Conservation (phyloP, 1,140 invertebrate species). For the Lepidurus packardi region DNA sequence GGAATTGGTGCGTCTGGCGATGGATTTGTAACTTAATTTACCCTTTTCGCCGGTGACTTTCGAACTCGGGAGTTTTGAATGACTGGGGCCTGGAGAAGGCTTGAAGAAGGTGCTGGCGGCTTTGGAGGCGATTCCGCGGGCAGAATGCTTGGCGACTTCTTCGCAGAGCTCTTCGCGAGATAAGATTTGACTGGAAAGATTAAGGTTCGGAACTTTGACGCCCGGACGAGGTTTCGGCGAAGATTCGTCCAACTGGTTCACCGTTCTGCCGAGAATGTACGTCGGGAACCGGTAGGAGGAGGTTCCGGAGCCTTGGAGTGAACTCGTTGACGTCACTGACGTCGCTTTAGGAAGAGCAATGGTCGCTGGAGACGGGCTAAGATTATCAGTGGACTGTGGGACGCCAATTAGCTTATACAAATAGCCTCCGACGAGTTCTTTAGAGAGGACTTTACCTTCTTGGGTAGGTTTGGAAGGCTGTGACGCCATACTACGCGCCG, state of each 20-base stretch:
- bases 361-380: background rate
- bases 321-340: background rate
- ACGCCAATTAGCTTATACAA: background rate
- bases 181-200: background rate
- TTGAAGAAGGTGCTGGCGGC: background rate
- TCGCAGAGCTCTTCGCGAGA: conserved; percentile 8
- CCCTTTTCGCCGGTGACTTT: too few relatives aligned
- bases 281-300: background rate
- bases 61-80: too few relatives aligned
- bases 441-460: background rate
- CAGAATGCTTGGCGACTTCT: conserved; percentile 12
- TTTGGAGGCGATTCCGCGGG: background rate
- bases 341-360: background rate
- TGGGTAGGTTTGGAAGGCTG: background rate
- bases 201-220: background rate
- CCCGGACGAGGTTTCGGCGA: background rate
- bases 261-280: background rate
- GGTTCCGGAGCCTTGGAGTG: background rate
- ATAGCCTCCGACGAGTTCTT: conserved; percentile 3
- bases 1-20: too few relatives aligned
- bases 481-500: background rate
- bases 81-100: background rate
- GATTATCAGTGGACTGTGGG: background rate
- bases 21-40: too few relatives aligned
- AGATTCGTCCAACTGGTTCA: background rate